Conservation (phyloP, 2,888 invertebrate species). For the Ophioninae sp. region DNA sequence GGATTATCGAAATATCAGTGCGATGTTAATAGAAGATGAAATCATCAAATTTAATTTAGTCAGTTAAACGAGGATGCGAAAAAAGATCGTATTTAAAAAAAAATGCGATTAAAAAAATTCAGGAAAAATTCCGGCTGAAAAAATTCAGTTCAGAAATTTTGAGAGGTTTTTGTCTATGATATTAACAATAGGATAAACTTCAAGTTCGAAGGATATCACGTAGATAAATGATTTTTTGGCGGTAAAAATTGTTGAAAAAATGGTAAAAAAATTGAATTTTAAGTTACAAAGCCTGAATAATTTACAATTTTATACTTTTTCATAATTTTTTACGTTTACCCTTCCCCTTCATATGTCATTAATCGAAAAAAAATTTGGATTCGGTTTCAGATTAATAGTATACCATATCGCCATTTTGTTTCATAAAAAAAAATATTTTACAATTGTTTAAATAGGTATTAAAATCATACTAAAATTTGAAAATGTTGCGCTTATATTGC, state of each 20-base stretch:
- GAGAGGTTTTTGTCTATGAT: no score
- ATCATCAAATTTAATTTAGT: background rate
- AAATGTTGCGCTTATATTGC: no score
- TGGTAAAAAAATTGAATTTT: background rate
- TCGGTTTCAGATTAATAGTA: background rate
- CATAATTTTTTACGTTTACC: background rate
- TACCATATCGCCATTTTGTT: background rate
- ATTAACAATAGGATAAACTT: no score
- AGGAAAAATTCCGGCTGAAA: no score
- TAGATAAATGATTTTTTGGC: no score
- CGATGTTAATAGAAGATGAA: background rate
- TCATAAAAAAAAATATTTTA: background rate
- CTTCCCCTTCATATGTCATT: background rate
- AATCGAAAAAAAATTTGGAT: background rate
- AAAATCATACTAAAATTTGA: no score
- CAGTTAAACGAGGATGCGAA: background rate
- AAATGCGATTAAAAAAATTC: no score
- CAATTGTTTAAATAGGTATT: no score
- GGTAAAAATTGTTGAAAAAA: background rate
- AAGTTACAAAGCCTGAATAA: background rate
- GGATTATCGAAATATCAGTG: background rate
- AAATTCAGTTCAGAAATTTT: no score
- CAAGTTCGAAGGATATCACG: background rate
- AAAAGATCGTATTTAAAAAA: background rate
- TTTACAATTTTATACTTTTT: conserved; percentile 3